These are phyloP conservation scores for Pao palembangensis DNA, from an alignment of 2,113 vertebrate genomes.

Conservation along the genomic window DNA sequence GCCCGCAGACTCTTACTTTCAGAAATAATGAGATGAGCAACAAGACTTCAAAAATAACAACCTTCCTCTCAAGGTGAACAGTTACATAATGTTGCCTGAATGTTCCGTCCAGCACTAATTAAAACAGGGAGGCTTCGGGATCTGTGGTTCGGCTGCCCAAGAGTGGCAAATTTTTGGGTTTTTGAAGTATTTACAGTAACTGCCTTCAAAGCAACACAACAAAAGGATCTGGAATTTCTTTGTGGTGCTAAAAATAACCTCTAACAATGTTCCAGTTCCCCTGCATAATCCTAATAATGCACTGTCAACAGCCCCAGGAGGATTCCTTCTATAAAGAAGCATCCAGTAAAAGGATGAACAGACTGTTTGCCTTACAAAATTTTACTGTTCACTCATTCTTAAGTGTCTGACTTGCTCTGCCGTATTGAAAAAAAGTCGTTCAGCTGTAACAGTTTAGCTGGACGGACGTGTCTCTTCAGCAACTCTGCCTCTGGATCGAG, in stretches of 20 bases:
- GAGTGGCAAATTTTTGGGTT: too few relatives aligned
- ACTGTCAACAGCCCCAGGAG: not conserved
- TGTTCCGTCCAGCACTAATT: conserved; percentile 10
- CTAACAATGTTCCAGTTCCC: conserved; percentile 6
- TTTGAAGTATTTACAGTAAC: too few relatives aligned
- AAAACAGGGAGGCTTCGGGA: conserved; percentile 1
- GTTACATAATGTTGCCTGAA: conserved; percentile 26
- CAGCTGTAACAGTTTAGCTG: conserved; percentile 33
- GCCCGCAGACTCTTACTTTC: not conserved
- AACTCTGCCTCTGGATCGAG: conserved; percentile 9
- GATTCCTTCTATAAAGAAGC: not conserved
- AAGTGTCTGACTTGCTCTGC: not conserved
- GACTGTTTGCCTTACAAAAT: not conserved
- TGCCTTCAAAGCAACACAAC: too few relatives aligned
- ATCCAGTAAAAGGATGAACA: not conserved
- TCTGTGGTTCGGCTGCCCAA: not conserved
- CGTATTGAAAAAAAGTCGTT: conserved; percentile 26
- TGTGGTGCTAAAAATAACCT: not conserved
- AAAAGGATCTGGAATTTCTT: not conserved
- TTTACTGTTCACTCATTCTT: not conserved
- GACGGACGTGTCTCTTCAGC: conserved; percentile 24
- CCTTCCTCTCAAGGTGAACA: conserved; percentile 13
- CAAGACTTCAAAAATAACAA: conserved; percentile 1
- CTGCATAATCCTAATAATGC: not conserved
- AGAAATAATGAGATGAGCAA: conserved; percentile 1